Evolutionary conservation across 2,797 vertebrate species (phyloP), one percentile per base, ranked within the genome.

Genomic region (Mallotus villosus): DNA sequence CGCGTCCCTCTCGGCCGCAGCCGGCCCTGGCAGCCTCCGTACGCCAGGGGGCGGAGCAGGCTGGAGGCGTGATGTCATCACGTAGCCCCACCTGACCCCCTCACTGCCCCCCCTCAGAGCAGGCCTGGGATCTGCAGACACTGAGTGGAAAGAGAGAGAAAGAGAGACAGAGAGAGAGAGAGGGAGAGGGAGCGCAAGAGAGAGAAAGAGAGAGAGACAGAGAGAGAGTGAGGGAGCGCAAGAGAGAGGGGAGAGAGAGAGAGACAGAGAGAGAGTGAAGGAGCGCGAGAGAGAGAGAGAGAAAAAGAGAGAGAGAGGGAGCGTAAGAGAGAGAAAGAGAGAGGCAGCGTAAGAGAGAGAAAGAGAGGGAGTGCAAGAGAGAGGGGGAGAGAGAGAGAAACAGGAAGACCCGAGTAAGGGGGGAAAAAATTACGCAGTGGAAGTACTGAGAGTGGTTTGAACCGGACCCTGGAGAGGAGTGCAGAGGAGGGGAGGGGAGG

Each of bases 101-200:
- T 71, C 6, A 34, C 32, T 5, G 32, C 73, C 46, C 74, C 59
- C 51, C n/a, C 19, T 6, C 17, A 19, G 76, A 77, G 70, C 22
- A 34, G 84, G 79, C 67, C 69, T 82, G 82, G 87, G 84, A 89
- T 88, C 85, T 87, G 86, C 85, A 86, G 78, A 85, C 73, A 75
- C 49, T 41, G 37, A 2, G 37, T 41, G 37, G 37, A 41, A 41
- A 41, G 37, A 14, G 37, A 14, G 9, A 11, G 37, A 12, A 2
- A 41, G 37, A 12, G 2, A 12, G 37, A 14, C 1, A 41, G 37
- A 12, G 11, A 2, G 37, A 41, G 37, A 12, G 9, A 41, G 37
- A 3, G 37, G 3, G 37, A 2, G 11, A 0, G 34, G 8, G 34
- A 37, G 34, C 1, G 34, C 6, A 6, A 7, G 11, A 41, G 37